phyloP scores from a whole-genome alignment of 2,797 vertebrate genomes.

The Poliocrania exsul region DNA sequence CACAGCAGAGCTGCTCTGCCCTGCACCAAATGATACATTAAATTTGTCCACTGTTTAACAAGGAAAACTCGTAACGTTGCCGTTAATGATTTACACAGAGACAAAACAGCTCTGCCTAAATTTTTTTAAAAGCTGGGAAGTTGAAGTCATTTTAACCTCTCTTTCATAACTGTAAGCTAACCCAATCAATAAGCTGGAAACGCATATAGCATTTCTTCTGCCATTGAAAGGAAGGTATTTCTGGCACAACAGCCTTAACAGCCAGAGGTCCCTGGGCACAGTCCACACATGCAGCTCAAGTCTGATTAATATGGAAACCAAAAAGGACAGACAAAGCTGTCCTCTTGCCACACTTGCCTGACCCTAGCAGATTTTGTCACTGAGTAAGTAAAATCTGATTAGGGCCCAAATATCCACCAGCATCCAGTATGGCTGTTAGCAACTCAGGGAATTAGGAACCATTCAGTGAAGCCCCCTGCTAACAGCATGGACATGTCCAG shows the following conservation, averaged over 20 bases:
- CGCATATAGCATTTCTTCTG: accelerated
- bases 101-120: not conserved
- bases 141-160: not conserved
- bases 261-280: accelerated
- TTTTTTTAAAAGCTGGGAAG: not conserved
- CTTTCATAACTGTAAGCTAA: not conserved
- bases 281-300: accelerated
- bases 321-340: not conserved
- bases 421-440: not conserved
- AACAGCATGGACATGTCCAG: not conserved
- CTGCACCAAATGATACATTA: not conserved
- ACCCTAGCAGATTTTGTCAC: not conserved
- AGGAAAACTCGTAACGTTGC: not conserved
- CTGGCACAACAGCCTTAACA: not conserved
- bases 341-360: not conserved
- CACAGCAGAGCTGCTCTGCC: not conserved
- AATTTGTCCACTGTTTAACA: not conserved
- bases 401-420: not conserved
- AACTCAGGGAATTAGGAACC: not conserved
- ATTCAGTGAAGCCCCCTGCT: not conserved
- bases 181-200: not conserved
- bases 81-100: conserved; percentile 34
- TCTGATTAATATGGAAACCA: not conserved
- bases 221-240: not conserved
- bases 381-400: not conserved